Base-by-base conservation (phyloP, 2,113 vertebrate species). In the Psilopsiagon aymara region DNA sequence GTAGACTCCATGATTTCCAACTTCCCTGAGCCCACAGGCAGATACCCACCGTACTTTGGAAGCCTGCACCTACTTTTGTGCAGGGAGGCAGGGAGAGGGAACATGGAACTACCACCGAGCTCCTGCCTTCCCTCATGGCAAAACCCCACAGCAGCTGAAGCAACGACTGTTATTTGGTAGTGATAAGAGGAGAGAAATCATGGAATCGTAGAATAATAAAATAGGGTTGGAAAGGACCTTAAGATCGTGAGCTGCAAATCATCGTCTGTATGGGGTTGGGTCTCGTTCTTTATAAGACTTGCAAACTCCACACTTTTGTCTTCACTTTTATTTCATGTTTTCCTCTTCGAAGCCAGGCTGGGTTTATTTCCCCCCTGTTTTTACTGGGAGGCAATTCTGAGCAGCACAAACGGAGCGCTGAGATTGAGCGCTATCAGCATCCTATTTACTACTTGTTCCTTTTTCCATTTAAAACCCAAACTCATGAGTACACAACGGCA, bases 401-500 rank as follows among this genome's bases (percentile, higher is more conserved):
- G 82, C 10, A 23, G 52, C 52, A 71, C 67, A 63, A 11, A 1
- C 4, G 7, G 27, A 59, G 29, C 1, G 0, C 4, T 17, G 44
- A 77, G 35, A 9, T 52, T 68, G 62, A 8, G 6, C 13, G 2
- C 24, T 47, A 39, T 1, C 71, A 46, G 82, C 44, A 55, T 69
- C 87, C 83, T 51, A 4, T 82, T 75, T 62, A 46, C 55, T 7
- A 4, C 52, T 44, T 17, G 2, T n/a, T 57, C 21, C 18, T 43
- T 83, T 79, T 86, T 37, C 46, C 73, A 46, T 28, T 60, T 37
- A 14, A 41, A 24, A 46, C 53, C 23, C 1, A 31, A 47, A 57
- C 17, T 24, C 9, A 63, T 8, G 12, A 41, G 9, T 0, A 5
- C 19, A 2, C 5, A 13, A 4, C 1, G 0, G 35, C 63, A 15